phyloP scores from a whole-genome alignment of 1,140 invertebrate species.

The Pollicipes pollicipes region DNA sequence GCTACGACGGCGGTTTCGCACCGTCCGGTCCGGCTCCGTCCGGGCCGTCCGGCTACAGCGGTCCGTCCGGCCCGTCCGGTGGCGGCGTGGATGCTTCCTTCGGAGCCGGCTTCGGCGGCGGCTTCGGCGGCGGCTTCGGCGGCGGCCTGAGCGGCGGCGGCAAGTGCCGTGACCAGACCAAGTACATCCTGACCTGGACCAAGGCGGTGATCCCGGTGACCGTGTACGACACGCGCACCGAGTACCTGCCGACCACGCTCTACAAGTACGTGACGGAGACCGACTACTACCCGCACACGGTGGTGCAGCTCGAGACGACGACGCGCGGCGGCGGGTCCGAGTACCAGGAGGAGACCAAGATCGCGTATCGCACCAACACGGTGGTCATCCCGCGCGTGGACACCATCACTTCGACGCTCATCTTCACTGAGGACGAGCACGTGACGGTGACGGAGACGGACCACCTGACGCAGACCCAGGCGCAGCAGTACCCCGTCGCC shows the following conservation, averaged over 20 bases:
- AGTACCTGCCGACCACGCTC: constrained; percentile 19
- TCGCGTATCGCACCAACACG: not conserved
- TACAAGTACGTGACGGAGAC: constrained; percentile 20
- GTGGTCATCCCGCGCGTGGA: not conserved
- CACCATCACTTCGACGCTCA: not conserved
- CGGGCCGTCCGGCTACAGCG: not conserved
- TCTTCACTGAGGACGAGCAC: not conserved
- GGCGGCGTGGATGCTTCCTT: not conserved
- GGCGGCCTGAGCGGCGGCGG: constrained; percentile 18
- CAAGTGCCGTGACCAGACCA: constrained; percentile 4
- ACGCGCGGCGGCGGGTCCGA: constrained; percentile 9
- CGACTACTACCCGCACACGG: constrained; percentile 18
- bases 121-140: not conserved
- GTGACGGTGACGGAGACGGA: constrained; percentile 1
- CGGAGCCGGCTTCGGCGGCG: constrained; percentile 21
- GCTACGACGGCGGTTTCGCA: not conserved
- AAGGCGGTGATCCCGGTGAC: not conserved
- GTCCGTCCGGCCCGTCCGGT: not conserved
- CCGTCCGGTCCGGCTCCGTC: not conserved
- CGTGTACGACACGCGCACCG: not conserved
- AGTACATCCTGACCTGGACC: constrained; percentile 5
- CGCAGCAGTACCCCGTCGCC: not conserved
- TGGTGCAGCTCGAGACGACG: constrained; percentile 19
- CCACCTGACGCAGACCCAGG: not conserved
- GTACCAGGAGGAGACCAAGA: not conserved